Percentiles rank a stretch among this genome's conserved stretches.
These are phyloP conservation scores for Ciona savignyi DNA, from an alignment of 23 tunicate species.

Conservation along the genomic window DNA sequence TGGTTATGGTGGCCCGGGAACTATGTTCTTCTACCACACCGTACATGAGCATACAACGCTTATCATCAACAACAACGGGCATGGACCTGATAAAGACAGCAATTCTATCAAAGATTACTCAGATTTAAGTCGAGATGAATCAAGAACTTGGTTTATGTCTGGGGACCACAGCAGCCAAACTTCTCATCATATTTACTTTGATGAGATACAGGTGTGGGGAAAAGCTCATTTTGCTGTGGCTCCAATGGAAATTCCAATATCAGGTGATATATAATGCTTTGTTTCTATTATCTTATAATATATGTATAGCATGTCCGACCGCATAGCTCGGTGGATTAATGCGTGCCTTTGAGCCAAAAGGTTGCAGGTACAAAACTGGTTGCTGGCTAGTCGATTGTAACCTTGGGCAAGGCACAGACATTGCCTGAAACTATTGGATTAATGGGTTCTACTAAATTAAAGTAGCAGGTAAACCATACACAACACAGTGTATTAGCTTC, in stretches of 20 bases:
- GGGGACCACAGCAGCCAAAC: background rate
- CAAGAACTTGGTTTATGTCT: constrained; percentile 25
- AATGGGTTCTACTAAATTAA: no score
- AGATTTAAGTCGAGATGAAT: constrained; percentile 10
- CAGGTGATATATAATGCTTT: background rate
- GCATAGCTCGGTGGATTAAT: no score
- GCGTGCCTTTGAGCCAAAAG: no score
- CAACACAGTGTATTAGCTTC: no score
- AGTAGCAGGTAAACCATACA: no score
- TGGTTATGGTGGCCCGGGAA: constrained; percentile 30
- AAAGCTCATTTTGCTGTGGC: constrained; percentile 19
- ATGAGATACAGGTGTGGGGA: constrained; percentile 35
- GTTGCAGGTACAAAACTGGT: no score
- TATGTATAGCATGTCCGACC: no score
- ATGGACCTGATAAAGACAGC: constrained; percentile 29
- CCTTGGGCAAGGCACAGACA: no score
- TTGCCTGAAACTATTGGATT: no score
- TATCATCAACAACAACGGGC: constrained; percentile 25
- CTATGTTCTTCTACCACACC: constrained; percentile 21
- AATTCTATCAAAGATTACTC: constrained; percentile 10
- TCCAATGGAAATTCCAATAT: background rate
- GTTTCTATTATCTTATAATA: no score
- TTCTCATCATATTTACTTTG: constrained; percentile 12
- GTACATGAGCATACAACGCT: constrained; percentile 22
- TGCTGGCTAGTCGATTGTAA: no score